These are phyloP conservation scores for Pachymerium ferrugineum DNA, from an alignment of 2,888 invertebrate species.

Conservation along the genomic window DNA sequence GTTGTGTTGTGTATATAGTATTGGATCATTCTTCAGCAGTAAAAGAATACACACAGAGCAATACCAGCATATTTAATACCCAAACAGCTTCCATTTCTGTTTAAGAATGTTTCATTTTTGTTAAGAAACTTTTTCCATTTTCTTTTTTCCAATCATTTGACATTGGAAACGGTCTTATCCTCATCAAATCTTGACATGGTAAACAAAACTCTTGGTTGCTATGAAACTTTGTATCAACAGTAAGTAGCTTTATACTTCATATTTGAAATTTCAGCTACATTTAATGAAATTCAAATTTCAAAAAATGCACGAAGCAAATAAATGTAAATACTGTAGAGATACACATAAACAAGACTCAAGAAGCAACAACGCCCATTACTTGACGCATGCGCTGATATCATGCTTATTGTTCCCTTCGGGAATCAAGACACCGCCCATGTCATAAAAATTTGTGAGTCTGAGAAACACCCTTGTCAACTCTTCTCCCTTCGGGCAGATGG, in stretches of 20 bases:
- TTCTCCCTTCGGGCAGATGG: background rate
- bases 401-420: background rate
- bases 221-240: background rate
- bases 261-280: too few relatives aligned
- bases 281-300: too few relatives aligned
- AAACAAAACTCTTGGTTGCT: constrained; percentile 1
- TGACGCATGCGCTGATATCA: background rate
- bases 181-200: background rate
- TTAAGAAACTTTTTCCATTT: background rate
- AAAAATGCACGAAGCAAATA: too few relatives aligned
- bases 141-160: background rate
- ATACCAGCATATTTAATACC: too few relatives aligned
- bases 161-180: background rate
- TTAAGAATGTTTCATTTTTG: too few relatives aligned
- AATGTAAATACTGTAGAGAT: too few relatives aligned
- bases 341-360: too few relatives aligned
- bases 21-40: too few relatives aligned
- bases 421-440: background rate
- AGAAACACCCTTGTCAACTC: background rate
- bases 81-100: too few relatives aligned
- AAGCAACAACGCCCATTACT: too few relatives aligned
- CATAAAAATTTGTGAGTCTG: background rate
- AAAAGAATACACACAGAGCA: too few relatives aligned
- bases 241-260: constrained; percentile 5
- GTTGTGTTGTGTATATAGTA: background rate